A percentile compares a stretch with the other conserved stretches of the same genome.
Evolutionary conservation across 2,797 vertebrate genomes (phyloP).

Genomic region (Muscicapa striata): DNA sequence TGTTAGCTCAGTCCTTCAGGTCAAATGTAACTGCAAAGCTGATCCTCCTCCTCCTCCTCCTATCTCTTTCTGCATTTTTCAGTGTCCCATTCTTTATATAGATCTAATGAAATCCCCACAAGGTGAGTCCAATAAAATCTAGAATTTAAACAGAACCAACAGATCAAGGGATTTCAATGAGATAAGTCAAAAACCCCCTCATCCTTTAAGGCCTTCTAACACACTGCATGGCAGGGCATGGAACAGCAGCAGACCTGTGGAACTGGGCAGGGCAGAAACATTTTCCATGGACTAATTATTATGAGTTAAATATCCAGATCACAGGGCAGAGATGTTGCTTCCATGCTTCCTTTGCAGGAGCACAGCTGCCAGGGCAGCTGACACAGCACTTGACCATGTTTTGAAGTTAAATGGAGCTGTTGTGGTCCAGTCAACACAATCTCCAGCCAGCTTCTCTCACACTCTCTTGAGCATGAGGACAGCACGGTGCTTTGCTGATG

Average conservation of each 20-base stretch:
- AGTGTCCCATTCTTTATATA: not conserved
- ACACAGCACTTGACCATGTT: not conserved
- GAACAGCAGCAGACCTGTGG: not conserved
- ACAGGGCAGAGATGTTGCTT: not conserved
- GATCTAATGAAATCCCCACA: not conserved
- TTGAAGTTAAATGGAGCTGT: not conserved
- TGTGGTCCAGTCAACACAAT: not conserved
- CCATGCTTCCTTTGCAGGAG: not conserved
- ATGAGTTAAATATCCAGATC: not conserved
- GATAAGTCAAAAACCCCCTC: not conserved
- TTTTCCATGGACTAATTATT: not conserved
- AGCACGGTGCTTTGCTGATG: not conserved
- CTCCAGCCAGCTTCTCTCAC: not conserved
- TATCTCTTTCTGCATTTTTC: not conserved
- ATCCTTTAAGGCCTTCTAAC: not conserved
- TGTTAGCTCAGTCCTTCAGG: not conserved
- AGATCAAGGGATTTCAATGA: not conserved
- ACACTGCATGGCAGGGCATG: not conserved
- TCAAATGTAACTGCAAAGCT: not conserved
- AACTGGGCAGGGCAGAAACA: not conserved
- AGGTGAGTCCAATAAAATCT: not conserved
- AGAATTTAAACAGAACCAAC: not conserved
- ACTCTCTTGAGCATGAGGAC: not conserved
- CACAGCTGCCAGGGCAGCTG: not conserved
- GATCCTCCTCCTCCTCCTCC: not conserved